Conservation (phyloP, 2,113 vertebrate genomes). For the Prionailurus viverrinus region DNA sequence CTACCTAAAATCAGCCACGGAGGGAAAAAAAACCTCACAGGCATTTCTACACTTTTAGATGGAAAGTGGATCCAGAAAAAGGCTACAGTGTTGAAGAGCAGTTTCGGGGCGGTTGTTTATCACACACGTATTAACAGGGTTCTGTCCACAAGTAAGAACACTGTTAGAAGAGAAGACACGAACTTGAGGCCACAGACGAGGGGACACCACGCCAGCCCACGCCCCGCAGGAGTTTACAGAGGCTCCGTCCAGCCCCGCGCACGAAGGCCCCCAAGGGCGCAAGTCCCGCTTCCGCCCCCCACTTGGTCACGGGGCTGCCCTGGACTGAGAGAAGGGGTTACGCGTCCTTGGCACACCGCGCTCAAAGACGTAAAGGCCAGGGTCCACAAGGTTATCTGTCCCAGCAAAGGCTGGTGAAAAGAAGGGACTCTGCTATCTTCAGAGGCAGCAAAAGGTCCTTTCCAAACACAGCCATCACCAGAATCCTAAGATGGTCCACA, state of each 20-base stretch:
- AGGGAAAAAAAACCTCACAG: background rate
- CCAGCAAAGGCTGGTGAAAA: rapidly evolving
- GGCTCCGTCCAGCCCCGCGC: rapidly evolving
- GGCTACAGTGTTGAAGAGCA: background rate
- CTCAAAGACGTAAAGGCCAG: background rate
- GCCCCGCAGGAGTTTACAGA: rapidly evolving
- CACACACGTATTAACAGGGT: rapidly evolving
- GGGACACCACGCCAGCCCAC: rapidly evolving
- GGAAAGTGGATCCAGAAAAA: background rate
- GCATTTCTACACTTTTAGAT: background rate
- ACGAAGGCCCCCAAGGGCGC: background rate
- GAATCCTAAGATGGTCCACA: background rate
- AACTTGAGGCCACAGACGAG: too few species aligned
- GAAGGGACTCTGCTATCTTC: background rate
- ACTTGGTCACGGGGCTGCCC: rapidly evolving
- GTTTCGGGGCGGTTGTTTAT: rapidly evolving
- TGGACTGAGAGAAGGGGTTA: background rate
- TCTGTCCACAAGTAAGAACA: background rate
- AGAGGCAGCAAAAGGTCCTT: background rate
- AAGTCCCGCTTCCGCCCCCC: background rate
- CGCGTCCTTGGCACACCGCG: rapidly evolving
- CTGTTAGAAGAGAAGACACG: background rate
- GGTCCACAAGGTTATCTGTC: background rate
- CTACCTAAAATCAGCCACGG: background rate
- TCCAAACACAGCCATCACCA: background rate